Conservation (phyloP, 2,797 vertebrate genomes). For the Hoplostethus atlanticus region DNA sequence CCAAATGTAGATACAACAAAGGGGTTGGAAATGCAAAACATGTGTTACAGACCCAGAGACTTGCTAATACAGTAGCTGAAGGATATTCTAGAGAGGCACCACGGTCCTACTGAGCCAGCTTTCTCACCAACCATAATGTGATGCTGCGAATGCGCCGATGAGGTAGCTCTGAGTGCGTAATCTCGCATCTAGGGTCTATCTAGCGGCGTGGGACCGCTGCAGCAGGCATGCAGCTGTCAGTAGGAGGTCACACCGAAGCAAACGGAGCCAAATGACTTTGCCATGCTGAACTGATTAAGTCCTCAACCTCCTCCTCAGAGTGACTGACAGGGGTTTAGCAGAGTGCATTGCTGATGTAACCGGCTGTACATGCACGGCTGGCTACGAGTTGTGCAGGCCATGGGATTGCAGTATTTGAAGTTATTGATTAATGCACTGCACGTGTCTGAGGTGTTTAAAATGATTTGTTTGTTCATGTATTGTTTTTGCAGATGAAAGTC, state of each 20-base stretch:
- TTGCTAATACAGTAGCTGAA: too few relatives aligned
- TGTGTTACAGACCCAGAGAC: background rate
- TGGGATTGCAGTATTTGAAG: background rate
- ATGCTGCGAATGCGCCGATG: background rate
- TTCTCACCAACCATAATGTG: background rate
- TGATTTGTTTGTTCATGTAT: background rate
- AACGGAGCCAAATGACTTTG: constrained; percentile 24
- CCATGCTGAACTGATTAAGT: constrained; percentile 45
- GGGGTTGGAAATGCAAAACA: constrained; percentile 10
- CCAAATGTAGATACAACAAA: background rate
- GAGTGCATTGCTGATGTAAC: constrained; percentile 19
- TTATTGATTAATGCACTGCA: background rate
- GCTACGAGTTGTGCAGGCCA: background rate
- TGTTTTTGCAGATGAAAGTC: background rate
- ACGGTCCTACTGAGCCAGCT: background rate
- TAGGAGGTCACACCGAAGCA: constrained; percentile 29
- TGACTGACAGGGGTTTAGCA: constrained; percentile 25
- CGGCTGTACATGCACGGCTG: background rate
- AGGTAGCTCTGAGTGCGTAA: constrained; percentile 4
- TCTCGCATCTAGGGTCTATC: background rate
- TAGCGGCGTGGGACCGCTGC: background rate
- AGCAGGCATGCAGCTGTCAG: constrained; percentile 12
- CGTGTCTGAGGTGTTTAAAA: background rate
- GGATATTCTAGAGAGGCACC: too few relatives aligned
- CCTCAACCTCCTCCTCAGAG: background rate